A percentile compares a stretch with the other conserved stretches of the same genome.
phyloP scores from a whole-genome alignment of 2,797 vertebrate species.

The Rhynchotus rufescens region DNA sequence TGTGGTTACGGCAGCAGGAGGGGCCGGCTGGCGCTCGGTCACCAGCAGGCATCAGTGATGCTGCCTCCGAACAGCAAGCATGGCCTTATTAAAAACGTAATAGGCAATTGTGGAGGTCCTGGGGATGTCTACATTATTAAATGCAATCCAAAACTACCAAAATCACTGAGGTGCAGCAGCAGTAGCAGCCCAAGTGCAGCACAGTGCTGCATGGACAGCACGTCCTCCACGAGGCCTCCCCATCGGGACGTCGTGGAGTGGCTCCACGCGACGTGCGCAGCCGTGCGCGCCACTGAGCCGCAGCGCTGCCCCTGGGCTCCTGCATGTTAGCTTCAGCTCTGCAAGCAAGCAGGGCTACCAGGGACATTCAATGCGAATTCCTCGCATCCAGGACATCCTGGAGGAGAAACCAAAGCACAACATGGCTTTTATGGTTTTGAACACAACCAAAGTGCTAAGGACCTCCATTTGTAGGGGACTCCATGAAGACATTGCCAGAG shows the following conservation, averaged over 20 bases:
- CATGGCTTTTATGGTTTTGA: background rate
- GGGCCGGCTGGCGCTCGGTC: accelerated
- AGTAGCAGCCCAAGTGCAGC: too few species aligned
- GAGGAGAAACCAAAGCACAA: background rate
- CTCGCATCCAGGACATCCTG: background rate
- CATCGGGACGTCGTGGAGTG: too few species aligned
- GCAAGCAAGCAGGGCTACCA: background rate
- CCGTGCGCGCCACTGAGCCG: too few species aligned
- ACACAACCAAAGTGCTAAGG: background rate
- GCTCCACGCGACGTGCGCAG: too few species aligned
- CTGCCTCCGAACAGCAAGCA: background rate
- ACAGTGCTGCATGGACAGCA: too few species aligned
- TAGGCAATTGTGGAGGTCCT: background rate
- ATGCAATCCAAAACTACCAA: background rate
- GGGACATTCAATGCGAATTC: background rate
- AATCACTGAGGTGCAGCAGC: background rate
- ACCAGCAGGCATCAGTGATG: background rate
- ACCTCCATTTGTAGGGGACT: background rate
- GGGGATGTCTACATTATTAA: background rate
- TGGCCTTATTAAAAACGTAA: background rate
- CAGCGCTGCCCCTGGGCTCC: background rate
- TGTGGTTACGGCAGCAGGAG: background rate
- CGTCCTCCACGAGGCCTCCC: too few species aligned
- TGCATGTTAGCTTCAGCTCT: background rate
- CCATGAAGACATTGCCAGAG: background rate